Evolutionary conservation across 2,888 invertebrate species (phyloP).

Genomic region (Acrocyrtus sp.): DNA sequence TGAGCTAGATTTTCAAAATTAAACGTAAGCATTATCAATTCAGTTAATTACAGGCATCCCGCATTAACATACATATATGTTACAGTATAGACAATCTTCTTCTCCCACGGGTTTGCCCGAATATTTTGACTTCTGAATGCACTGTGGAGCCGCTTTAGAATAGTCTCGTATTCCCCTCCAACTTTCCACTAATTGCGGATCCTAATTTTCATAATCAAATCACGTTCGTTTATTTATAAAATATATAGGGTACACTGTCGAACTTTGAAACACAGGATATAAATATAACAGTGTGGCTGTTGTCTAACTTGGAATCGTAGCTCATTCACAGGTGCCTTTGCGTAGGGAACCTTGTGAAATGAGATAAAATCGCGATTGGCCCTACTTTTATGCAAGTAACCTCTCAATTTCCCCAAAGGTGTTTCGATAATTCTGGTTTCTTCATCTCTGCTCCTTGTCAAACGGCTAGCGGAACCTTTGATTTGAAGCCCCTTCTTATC

Average conservation of each 20-base stretch:
- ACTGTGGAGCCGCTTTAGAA: constrained; percentile 36
- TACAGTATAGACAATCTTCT: constrained; percentile 45
- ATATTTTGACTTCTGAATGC: constrained; percentile 51
- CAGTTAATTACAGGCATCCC: too few species aligned
- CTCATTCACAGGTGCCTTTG: constrained; percentile 41
- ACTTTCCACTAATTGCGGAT: constrained; percentile 35
- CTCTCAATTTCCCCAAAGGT: constrained; percentile 39
- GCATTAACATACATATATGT: constrained; percentile 39
- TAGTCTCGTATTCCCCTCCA: constrained; percentile 45
- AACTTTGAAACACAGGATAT: too few species aligned
- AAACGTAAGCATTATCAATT: too few species aligned
- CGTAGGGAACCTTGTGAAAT: constrained; percentile 55
- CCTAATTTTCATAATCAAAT: too few species aligned
- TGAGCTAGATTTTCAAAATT: too few species aligned
- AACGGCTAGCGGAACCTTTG: too few species aligned
- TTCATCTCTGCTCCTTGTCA: too few species aligned
- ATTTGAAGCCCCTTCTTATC: too few species aligned
- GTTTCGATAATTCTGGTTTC: constrained; percentile 12
- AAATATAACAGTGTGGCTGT: too few species aligned
- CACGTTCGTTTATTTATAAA: too few species aligned
- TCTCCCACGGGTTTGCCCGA: constrained; percentile 23
- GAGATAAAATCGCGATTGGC: constrained; percentile 40
- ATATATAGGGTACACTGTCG: too few species aligned
- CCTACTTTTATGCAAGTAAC: constrained; percentile 24
- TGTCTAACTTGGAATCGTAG: constrained; percentile 49